phyloP scores from a whole-genome alignment of 1,140 invertebrate species.

The Tigriopus japonicus region DNA sequence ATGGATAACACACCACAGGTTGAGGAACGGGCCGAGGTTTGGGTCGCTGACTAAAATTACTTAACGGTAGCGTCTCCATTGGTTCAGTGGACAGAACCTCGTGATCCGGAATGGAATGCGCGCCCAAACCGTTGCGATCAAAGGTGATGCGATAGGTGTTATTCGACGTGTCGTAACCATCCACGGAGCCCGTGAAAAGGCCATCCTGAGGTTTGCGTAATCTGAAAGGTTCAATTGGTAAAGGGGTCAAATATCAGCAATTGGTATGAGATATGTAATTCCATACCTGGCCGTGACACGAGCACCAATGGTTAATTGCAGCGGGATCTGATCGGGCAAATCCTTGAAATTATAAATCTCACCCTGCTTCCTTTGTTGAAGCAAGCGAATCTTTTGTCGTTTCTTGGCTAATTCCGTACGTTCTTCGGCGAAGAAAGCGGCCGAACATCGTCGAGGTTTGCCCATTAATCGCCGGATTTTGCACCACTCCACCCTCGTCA shows the following conservation, averaged over 20 bases:
- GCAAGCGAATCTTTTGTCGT: constrained; percentile 69
- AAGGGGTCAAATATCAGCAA: background rate
- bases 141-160: constrained; percentile 96
- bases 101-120: constrained; percentile 88
- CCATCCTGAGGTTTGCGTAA: constrained; percentile 86
- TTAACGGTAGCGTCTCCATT: constrained; percentile 69
- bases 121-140: constrained; percentile 76
- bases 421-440: constrained; percentile 91
- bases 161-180: constrained; percentile 90
- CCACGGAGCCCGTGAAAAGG: constrained; percentile 76
- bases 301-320: constrained; percentile 87
- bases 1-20: constrained; percentile 18
- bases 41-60: constrained; percentile 49
- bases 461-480: constrained; percentile 90
- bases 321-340: constrained; percentile 83
- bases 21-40: constrained; percentile 32
- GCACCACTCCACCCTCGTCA: constrained; percentile 84
- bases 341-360: constrained; percentile 55
- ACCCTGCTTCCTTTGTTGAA: constrained; percentile 84
- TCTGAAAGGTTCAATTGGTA: constrained; percentile 22
- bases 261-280: background rate
- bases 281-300: constrained; percentile 56
- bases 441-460: constrained; percentile 77
- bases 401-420: constrained; percentile 69
- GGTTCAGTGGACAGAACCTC: constrained; percentile 41